Evolutionary conservation across 2,888 invertebrate species (phyloP).

Genomic region (Drosophila basisetae): DNA sequence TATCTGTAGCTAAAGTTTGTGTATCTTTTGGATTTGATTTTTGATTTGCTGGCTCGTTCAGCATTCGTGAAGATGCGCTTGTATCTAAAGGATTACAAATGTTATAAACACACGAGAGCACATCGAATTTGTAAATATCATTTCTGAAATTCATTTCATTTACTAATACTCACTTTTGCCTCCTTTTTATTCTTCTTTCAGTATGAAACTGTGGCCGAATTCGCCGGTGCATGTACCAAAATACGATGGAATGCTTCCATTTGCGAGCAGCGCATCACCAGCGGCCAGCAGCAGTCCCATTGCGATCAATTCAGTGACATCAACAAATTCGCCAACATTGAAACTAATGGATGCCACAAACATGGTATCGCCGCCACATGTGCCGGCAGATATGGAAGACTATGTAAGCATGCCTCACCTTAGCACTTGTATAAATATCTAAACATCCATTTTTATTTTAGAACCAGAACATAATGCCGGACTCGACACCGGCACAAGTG

Average conservation of each 20-base stretch:
- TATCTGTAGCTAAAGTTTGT: slow-evolving; percentile 19
- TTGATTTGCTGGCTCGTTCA: slow-evolving; percentile 21
- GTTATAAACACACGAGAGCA: slow-evolving; percentile 21
- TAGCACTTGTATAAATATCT: neutral
- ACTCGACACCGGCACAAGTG: slow-evolving; percentile 90
- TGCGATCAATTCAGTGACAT: slow-evolving; percentile 85
- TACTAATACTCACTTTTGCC: too few species aligned
- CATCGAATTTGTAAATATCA: slow-evolving; percentile 52
- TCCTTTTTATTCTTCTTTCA: slow-evolving; percentile 44
- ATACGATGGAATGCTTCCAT: slow-evolving; percentile 84
- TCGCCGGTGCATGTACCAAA: slow-evolving; percentile 85
- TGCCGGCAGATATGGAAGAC: slow-evolving; percentile 82
- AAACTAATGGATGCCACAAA: slow-evolving; percentile 85
- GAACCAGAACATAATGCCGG: slow-evolving; percentile 87
- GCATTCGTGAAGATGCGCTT: slow-evolving; percentile 77
- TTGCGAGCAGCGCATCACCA: slow-evolving; percentile 80
- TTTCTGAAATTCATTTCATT: neutral
- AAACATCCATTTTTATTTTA: slow-evolving; percentile 56
- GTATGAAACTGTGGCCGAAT: slow-evolving; percentile 85
- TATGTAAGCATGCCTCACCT: slow-evolving; percentile 73
- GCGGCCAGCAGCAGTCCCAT: slow-evolving; percentile 83
- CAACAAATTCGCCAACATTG: slow-evolving; percentile 84
- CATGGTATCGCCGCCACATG: slow-evolving; percentile 84
- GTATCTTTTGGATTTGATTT: slow-evolving; percentile 27
- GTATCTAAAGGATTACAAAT: slow-evolving; percentile 69